phyloP scores from a whole-genome alignment of 92 coral and sea anemone genomes.

The Heteractis magnifica region DNA sequence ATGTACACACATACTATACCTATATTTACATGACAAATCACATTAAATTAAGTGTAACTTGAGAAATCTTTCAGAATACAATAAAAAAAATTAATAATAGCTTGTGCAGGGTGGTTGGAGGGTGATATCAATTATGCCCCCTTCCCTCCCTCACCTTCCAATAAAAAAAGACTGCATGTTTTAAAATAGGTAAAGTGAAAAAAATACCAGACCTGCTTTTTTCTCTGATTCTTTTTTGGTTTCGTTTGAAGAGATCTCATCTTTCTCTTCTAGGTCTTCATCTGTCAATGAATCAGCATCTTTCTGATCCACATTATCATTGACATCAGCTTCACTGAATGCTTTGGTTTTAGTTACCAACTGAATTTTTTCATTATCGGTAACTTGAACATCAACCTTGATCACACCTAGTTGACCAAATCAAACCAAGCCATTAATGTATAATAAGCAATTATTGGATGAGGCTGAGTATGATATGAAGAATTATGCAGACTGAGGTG shows the following conservation, averaged over 20 bases:
- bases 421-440: neutral
- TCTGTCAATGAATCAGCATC: neutral
- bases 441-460: too few species aligned
- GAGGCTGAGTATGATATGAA: too few species aligned
- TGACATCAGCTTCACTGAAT: neutral
- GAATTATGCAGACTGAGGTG: too few species aligned
- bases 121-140: too few species aligned
- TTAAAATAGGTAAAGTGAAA: neutral
- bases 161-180: neutral
- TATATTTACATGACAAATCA: too few species aligned
- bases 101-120: too few species aligned
- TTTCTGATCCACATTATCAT: neutral
- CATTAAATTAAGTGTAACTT: too few species aligned
- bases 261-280: neutral
- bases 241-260: neutral
- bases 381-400: conserved; percentile 19
- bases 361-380: conserved; percentile 8
- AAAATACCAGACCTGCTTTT: neutral
- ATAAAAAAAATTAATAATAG: too few species aligned
- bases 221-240: neutral
- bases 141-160: too few species aligned
- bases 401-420: conserved; percentile 9
- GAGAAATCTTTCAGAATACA: too few species aligned
- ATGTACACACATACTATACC: too few species aligned
- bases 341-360: conserved; percentile 9